phyloP scores from a whole-genome alignment of 2,888 invertebrate genomes.

The Drosophila borborema region DNA sequence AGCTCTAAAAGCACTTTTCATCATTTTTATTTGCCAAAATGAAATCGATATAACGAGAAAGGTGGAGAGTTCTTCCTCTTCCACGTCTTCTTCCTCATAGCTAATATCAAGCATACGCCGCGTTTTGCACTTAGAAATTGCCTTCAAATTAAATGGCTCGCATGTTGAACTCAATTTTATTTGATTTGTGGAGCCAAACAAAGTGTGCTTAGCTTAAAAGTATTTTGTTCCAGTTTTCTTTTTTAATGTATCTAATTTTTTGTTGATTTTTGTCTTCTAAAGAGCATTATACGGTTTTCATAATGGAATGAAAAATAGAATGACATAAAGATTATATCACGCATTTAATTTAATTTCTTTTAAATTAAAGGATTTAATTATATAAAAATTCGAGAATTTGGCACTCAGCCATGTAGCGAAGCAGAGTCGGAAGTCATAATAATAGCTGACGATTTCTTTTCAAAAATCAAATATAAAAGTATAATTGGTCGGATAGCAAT shows the following conservation, averaged over 20 bases:
- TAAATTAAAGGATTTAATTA: too few species aligned
- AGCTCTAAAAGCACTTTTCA: slow-evolving; percentile 70
- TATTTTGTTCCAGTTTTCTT: too few species aligned
- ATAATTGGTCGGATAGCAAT: too few species aligned
- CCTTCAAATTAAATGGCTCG: slow-evolving; percentile 2
- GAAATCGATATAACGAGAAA: slow-evolving; percentile 55
- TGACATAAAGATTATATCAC: too few species aligned
- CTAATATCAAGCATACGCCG: slow-evolving; percentile 40
- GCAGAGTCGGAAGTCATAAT: too few species aligned
- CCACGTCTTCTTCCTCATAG: neutral
- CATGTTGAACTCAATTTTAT: neutral
- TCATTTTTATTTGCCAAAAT: slow-evolving; percentile 48
- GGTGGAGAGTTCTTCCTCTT: neutral
- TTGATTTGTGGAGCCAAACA: neutral
- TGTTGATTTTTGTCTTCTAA: too few species aligned
- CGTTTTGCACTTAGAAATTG: slow-evolving; percentile 2
- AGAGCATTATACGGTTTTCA: neutral
- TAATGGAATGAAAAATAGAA: neutral
- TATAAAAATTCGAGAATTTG: too few species aligned
- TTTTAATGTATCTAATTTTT: too few species aligned
- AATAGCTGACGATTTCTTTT: too few species aligned
- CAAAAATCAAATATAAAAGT: too few species aligned
- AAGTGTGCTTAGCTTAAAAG: neutral
- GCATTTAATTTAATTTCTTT: too few species aligned
- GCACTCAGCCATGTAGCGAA: too few species aligned